A percentile compares a stretch with the other conserved stretches of the same genome.
Evolutionary conservation across 2,113 vertebrate species (phyloP).

Genomic region (Dolichallabes microphthalmus): DNA sequence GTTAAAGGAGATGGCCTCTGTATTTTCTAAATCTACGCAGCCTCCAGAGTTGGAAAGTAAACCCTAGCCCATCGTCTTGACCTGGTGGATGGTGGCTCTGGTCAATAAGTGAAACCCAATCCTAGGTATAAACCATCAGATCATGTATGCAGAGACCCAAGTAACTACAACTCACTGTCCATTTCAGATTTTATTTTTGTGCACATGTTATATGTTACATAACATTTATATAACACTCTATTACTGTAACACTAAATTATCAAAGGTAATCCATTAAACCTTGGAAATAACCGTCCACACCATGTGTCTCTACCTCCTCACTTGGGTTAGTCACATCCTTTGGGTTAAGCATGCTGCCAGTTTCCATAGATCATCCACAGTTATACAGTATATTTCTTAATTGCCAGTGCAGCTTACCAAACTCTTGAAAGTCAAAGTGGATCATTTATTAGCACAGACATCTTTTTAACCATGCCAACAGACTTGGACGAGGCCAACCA

Average conservation of each 20-base stretch:
- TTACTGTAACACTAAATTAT: not conserved
- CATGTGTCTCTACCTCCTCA: not conserved
- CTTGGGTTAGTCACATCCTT: not conserved
- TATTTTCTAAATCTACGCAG: not conserved
- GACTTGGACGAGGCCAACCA: not conserved
- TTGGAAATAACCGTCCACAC: not conserved
- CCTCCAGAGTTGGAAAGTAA: not conserved
- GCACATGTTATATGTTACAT: not conserved
- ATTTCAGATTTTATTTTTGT: not conserved
- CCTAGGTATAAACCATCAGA: not conserved
- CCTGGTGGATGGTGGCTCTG: not conserved
- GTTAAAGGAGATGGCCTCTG: not conserved
- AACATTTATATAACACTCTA: not conserved
- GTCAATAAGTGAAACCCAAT: not conserved
- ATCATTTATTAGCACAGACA: not conserved
- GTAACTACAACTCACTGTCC: not conserved
- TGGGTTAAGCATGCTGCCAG: not conserved
- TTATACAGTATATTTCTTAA: not conserved
- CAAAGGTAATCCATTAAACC: not conserved
- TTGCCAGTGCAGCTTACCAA: not conserved
- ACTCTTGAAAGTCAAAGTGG: not conserved
- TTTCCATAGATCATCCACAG: not conserved
- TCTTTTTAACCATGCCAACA: not conserved
- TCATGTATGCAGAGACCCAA: not conserved
- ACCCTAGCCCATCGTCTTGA: not conserved